These are phyloP conservation scores for Myiothlypis chrysogaster DNA, from an alignment of 2,797 vertebrate genomes.

Conservation along the genomic window DNA sequence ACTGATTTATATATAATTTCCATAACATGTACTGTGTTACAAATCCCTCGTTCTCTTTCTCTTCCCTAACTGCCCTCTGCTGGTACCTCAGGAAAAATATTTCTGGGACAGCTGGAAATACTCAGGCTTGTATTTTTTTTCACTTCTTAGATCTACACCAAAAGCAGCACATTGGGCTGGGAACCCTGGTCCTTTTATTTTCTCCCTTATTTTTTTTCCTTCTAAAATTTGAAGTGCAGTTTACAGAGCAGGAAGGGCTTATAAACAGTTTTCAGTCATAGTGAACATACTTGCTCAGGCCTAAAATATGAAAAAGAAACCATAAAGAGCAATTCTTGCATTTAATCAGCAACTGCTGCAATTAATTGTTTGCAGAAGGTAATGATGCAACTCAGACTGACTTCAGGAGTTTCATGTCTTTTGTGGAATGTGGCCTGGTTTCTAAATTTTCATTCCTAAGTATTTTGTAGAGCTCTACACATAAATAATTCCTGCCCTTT, in stretches of 20 bases:
- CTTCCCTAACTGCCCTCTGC: background rate
- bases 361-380: background rate
- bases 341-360: background rate
- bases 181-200: background rate
- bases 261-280: background rate
- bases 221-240: background rate
- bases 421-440: background rate
- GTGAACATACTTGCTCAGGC: background rate
- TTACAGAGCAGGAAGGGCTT: background rate
- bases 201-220: background rate
- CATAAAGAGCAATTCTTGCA: background rate
- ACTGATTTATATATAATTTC: background rate
- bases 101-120: background rate
- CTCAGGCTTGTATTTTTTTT: background rate
- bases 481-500: background rate
- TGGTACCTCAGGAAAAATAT: background rate
- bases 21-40: fast-evolving
- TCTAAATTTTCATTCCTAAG: background rate
- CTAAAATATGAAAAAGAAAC: background rate
- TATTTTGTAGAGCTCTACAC: background rate
- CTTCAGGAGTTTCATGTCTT: background rate
- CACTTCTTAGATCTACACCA: background rate
- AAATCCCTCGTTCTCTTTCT: background rate
- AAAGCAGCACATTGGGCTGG: background rate
- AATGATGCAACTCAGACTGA: background rate